Evolutionary conservation across 2,888 invertebrate genomes (phyloP).

Genomic region (Agrenia bidenticulata): DNA sequence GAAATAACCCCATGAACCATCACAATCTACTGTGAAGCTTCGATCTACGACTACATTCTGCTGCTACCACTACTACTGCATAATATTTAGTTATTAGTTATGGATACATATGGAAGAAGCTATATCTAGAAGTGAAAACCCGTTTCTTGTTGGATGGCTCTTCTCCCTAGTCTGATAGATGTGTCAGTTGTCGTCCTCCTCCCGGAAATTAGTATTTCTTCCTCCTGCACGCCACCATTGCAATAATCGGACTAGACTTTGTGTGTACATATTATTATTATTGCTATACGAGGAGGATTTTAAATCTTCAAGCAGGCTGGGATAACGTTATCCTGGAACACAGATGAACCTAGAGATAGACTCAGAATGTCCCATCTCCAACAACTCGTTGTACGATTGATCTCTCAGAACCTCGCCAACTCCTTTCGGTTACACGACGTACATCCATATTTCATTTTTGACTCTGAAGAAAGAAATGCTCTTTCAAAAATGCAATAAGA

Average conservation of each 20-base stretch:
- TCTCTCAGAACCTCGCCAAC: conserved; percentile 1
- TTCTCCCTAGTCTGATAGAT: neutral
- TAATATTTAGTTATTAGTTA: neutral
- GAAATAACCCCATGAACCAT: conserved; percentile 10
- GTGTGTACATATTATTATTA: neutral
- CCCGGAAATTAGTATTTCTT: conserved; percentile 32
- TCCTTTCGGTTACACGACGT: neutral
- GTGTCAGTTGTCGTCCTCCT: conserved; percentile 17
- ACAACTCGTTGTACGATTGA: neutral
- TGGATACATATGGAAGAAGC: conserved; percentile 3
- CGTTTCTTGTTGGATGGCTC: conserved; percentile 9
- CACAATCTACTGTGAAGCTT: neutral
- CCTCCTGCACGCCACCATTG: conserved; percentile 2
- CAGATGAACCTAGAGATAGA: too few relatives aligned
- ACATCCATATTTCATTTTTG: conserved; percentile 1
- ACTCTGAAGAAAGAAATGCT: neutral
- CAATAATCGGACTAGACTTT: conserved; percentile 17
- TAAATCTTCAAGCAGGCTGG: too few relatives aligned
- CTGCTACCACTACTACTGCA: neutral
- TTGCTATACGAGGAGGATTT: neutral
- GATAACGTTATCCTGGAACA: too few relatives aligned
- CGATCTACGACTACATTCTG: neutral
- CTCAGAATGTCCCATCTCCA: neutral
- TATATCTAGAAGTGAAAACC: conserved; percentile 1
- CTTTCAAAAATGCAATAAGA: conserved; percentile 17